Evolutionary conservation across 2,888 invertebrate species (phyloP), one percentile per base, ranked within the genome.

Genomic region (Graphium colonna): DNA sequence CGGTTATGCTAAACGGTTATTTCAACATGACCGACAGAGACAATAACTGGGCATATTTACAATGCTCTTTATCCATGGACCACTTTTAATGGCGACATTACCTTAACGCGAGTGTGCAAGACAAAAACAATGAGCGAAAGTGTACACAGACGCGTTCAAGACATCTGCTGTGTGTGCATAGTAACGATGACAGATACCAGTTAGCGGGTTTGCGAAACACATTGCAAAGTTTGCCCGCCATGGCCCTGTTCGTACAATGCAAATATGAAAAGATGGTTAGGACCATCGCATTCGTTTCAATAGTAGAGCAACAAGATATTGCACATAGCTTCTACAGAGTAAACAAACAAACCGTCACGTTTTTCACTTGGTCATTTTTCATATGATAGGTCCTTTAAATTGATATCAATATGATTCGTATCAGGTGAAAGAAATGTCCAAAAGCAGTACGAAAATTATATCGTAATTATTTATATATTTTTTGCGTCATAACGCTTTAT

Each of bases 141-240:
- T 41, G 26, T 47, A 51, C 39, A 49, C 33, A 54, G 16, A 17
- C 33, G 3, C 9, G 33, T 2, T n/a, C 9, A 49, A 16, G 36
- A 33, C 36, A 26, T 46, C 26, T 42, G 41, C 33, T 26, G 12
- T 17, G 46, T 47, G 28, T 41, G 21, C 41, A 42, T 42, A 51
- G 38, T 38, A 42, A 50, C 40, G 26, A 18, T 42, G 54, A 41
- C 41, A 41, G 16, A 17, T 31, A 51, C 51, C 51, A 46, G 55
- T 55, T 55, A 13, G 41, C 21, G 52, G 36, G 49, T 57, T 54
- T 45, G 74, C 75, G 64, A 78, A 79, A 76, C 67, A 75, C 82
- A 81, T 84, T 81, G 84, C 82, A 85, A 87, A 69, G 62, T 52
- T 52, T 60, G 59, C 61, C 64, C 57, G 61, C 60, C 58, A 45